Evolutionary conservation across 64 coral and sea anemone species (phyloP).

Genomic region (Anthopleura sola): DNA sequence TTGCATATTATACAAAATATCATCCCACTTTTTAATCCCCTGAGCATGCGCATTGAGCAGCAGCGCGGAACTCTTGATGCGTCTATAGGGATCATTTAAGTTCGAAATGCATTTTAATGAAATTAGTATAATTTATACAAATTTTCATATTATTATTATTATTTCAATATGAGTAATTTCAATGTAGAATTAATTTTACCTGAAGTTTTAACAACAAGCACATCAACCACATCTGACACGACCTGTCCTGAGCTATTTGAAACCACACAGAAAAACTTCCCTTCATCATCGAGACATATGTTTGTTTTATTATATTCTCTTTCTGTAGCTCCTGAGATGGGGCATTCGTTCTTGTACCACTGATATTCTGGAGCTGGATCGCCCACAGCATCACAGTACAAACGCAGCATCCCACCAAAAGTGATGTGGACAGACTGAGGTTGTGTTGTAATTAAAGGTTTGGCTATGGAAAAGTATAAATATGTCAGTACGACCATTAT

Average conservation of each 20-base stretch:
- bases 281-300: constrained; percentile 61
- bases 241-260: constrained; percentile 50
- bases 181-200: background rate
- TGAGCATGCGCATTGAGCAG: too few relatives aligned
- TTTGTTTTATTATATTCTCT: constrained; percentile 47
- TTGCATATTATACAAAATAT: too few relatives aligned
- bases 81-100: too few relatives aligned
- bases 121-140: too few relatives aligned
- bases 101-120: too few relatives aligned
- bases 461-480: constrained; percentile 4
- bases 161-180: too few relatives aligned
- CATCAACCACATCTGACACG: constrained; percentile 24
- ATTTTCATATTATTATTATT: too few relatives aligned
- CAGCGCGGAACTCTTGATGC: too few relatives aligned
- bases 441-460: constrained; percentile 54
- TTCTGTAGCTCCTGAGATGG: constrained; percentile 35
- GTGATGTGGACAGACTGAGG: background rate
- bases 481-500: background rate
- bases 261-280: constrained; percentile 60
- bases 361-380: constrained; percentile 77
- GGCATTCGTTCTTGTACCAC: constrained; percentile 70
- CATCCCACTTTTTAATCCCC: too few relatives aligned
- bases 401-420: constrained; percentile 41
- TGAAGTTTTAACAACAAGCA: constrained; percentile 9
- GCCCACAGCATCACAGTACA: constrained; percentile 93